These are phyloP conservation scores for Bergia sp. DNA, from an alignment of 92 coral and sea anemone species.

Conservation along the genomic window DNA sequence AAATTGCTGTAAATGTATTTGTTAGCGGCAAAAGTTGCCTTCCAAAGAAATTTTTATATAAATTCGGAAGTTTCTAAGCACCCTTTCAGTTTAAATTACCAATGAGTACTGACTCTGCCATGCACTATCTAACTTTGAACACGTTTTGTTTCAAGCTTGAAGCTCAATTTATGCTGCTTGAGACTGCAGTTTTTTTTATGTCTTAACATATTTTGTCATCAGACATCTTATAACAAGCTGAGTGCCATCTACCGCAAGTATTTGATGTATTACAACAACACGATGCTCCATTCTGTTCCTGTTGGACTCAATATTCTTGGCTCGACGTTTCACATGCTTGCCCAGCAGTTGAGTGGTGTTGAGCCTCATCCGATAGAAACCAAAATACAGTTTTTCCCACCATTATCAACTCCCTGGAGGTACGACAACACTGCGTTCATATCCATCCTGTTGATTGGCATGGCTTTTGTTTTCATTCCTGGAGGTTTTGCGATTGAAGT, in stretches of 20 bases:
- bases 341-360: constrained; percentile 55
- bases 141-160: too few relatives aligned
- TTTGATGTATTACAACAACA: constrained; percentile 77
- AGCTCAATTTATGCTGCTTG: too few relatives aligned
- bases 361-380: constrained; percentile 73
- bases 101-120: too few relatives aligned
- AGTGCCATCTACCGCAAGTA: constrained; percentile 31
- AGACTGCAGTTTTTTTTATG: neutral
- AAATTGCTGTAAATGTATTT: too few relatives aligned
- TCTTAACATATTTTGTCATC: neutral
- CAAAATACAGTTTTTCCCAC: constrained; percentile 71
- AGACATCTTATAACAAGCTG: constrained; percentile 20
- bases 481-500: constrained; percentile 84
- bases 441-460: constrained; percentile 73
- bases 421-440: constrained; percentile 71
- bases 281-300: constrained; percentile 80
- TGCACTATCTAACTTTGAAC: too few relatives aligned
- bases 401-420: constrained; percentile 62
- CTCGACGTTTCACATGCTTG: constrained; percentile 81
- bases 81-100: too few relatives aligned
- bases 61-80: too few relatives aligned
- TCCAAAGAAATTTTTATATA: too few relatives aligned
- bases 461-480: constrained; percentile 74
- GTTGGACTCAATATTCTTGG: constrained; percentile 81
- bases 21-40: too few relatives aligned